These are phyloP conservation scores for Clunio marinus DNA, from an alignment of 2,888 invertebrate species.

Conservation along the genomic window DNA sequence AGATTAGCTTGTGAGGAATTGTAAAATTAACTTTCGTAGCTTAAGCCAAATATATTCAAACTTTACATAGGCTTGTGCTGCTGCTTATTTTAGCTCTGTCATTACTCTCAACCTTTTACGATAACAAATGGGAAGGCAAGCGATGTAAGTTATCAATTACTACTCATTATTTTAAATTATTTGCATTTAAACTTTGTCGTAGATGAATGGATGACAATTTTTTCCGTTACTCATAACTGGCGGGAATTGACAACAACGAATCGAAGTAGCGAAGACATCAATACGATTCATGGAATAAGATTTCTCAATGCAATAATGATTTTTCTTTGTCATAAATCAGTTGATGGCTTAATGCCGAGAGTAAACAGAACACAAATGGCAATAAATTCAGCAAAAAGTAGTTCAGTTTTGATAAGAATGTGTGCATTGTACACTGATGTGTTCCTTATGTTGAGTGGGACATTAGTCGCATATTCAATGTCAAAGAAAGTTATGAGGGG, in stretches of 20 bases:
- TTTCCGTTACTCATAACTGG: conserved; percentile 61
- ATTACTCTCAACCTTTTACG: background rate
- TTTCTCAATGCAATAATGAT: conserved; percentile 62
- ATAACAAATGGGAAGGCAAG: background rate
- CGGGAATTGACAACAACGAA: conserved; percentile 54
- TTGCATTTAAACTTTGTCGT: background rate
- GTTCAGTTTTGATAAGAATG: conserved; percentile 7
- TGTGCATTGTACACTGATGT: conserved; percentile 67
- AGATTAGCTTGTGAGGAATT: no score
- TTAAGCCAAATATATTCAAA: no score
- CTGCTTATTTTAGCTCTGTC: background rate
- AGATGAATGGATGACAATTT: conserved; percentile 51
- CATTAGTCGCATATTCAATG: conserved; percentile 61
- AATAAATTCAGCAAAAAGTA: background rate
- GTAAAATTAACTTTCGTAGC: no score
- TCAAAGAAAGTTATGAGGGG: conserved; percentile 56
- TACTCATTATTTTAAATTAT: background rate
- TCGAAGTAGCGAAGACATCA: conserved; percentile 53
- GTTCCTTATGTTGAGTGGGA: conserved; percentile 65
- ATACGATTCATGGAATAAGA: conserved; percentile 62
- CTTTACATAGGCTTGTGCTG: no score
- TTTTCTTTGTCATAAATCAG: conserved; percentile 63
- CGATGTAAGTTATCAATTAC: background rate
- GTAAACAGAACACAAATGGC: conserved; percentile 20
- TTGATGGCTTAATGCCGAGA: conserved; percentile 56